These are phyloP conservation scores for Condylostylus longicornis DNA, from an alignment of 1,140 invertebrate species.

Conservation along the genomic window DNA sequence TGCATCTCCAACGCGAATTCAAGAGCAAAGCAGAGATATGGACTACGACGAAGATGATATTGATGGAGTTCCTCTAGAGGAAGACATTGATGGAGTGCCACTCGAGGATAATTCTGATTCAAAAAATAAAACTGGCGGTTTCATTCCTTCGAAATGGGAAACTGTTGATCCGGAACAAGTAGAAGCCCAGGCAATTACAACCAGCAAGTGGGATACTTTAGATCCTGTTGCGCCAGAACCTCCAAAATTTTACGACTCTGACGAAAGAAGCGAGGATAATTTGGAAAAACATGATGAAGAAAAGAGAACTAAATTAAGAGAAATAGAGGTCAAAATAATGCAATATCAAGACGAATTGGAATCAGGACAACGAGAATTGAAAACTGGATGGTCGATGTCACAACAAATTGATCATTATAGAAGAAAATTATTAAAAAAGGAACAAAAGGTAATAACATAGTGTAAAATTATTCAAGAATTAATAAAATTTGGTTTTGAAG, in stretches of 20 bases:
- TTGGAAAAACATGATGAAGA: constrained; percentile 48
- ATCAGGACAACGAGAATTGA: constrained; percentile 59
- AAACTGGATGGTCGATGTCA: constrained; percentile 58
- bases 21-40: constrained; percentile 23
- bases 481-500: constrained; percentile 6
- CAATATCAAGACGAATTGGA: constrained; percentile 95
- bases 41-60: constrained; percentile 49
- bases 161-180: constrained; percentile 67
- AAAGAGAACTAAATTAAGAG: constrained; percentile 65
- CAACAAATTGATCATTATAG: constrained; percentile 86
- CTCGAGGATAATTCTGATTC: constrained; percentile 36
- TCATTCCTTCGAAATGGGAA: constrained; percentile 90
- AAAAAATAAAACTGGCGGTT: constrained; percentile 37
- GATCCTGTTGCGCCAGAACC: constrained; percentile 21
- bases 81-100: constrained; percentile 72
- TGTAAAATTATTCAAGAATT: neutral
- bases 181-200: constrained; percentile 77
- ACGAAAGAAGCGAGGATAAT: constrained; percentile 19
- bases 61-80: constrained; percentile 63
- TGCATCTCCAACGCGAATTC: constrained; percentile 11
- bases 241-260: constrained; percentile 24
- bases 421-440: constrained; percentile 75
- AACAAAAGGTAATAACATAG: neutral
- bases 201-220: constrained; percentile 67
- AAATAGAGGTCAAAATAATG: constrained; percentile 88